Base-by-base conservation (phyloP, 2,113 vertebrate genomes). In the Chaenogobius annularis region DNA sequence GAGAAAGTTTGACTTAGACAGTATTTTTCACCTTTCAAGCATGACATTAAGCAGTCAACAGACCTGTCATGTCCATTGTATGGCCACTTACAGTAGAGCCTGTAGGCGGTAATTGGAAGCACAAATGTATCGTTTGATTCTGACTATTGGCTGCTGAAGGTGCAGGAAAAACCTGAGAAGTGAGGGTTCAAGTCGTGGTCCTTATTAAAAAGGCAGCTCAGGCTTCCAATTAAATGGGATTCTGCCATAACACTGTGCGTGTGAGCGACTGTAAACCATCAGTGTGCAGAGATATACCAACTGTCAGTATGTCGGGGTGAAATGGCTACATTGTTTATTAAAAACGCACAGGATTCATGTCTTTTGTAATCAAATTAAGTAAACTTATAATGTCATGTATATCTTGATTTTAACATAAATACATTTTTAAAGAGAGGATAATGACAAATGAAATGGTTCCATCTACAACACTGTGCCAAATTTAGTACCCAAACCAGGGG, bases 201-300 rank as follows among this genome's bases (percentile, higher is more conserved):
- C 87, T 89, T 72, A 70, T 85, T 87, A 83, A 74, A 74, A 77
- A 59, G 75, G 67, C 66, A 67, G 65, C 69, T 67, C 65, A 72
- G 48, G 23, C 56, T 70, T 44, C 85, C 85, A 91, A 83, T 89
- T 84, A 83, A 87, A 87, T 15, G 10, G 59, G 77, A 77, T 47
- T 63, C 15, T 72, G 58, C 58, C 72, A 69, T 54, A 59, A 75
- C 0, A 62, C 20, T 12, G 35, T 17, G 44, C 9, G 10, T 26
- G 13, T 66, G n/a, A 22, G 10, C 15, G 15, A 35, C 6, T 77
- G 44, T 3, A 31, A 31, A n/a, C 35, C 26, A 14, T 10, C 66
- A 55, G 58, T 20, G 50, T 20, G 61, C 9, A 59, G n/a, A 59
- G 14, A 56, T 44, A 61, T 31, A 2, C 9, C 23, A 56, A 61